These are phyloP conservation scores for Ylistrum balloti DNA, from an alignment of 1,140 invertebrate species.

Conservation along the genomic window DNA sequence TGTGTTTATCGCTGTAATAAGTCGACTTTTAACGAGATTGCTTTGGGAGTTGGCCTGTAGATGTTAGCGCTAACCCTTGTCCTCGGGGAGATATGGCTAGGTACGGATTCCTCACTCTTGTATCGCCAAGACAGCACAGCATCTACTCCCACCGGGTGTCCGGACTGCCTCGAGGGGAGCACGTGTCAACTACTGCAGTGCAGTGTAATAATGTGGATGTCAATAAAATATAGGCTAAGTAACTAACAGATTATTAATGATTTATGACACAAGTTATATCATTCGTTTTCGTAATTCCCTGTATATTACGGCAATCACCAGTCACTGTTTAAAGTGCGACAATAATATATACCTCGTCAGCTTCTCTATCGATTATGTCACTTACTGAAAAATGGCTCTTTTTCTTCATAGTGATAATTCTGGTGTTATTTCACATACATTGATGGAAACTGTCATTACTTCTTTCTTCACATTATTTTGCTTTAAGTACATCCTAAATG, in stretches of 20 bases:
- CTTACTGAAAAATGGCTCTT: too few species aligned
- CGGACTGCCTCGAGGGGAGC: neutral
- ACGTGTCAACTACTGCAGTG: neutral
- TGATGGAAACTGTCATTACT: too few species aligned
- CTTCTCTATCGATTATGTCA: too few species aligned
- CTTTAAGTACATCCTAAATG: too few species aligned
- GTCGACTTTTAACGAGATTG: constrained; percentile 24
- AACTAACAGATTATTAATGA: too few species aligned
- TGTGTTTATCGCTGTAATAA: constrained; percentile 15
- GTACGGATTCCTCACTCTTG: neutral
- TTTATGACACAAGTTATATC: neutral
- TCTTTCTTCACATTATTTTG: neutral
- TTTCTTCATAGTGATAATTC: too few species aligned
- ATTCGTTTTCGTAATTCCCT: neutral
- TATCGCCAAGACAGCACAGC: neutral
- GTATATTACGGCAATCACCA: too few species aligned
- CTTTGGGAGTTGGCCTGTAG: neutral
- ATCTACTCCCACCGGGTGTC: neutral
- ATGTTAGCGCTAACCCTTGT: neutral
- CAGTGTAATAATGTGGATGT: neutral
- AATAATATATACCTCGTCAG: too few species aligned
- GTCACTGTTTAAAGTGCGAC: too few species aligned
- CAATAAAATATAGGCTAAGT: too few species aligned
- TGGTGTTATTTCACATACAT: too few species aligned
- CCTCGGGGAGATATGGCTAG: neutral